Evolutionary conservation across 1,140 invertebrate species (phyloP), one percentile per base, ranked within the genome.

Genomic region (Drosophila repleta): DNA sequence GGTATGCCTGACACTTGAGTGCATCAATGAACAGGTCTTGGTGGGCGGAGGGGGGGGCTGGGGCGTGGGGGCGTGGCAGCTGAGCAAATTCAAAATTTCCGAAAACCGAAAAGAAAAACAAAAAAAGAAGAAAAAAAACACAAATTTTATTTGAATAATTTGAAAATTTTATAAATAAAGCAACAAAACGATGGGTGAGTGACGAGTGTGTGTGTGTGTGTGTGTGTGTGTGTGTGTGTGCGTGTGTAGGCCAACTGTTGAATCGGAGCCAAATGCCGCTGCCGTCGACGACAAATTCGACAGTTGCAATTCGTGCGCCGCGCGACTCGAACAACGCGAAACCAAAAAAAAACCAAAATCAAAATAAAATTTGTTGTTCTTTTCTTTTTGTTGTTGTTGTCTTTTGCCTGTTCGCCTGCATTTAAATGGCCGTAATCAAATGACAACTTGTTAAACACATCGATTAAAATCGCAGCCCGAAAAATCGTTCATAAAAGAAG

Each of bases 261-360:
- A 82, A 78, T 68, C 55, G 60, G 57, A 75, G 82, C 82, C 81
- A 87, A 87, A 60, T 77, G 65, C 21, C 56, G 63, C 51, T 45
- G 51, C 20, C 58, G 61, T 67, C 32, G 70, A 82, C 82, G 70
- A 87, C 82, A 85, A 69, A 15, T 67, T 68, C 74, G 70, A 81
- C 82, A 85, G 82, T 85, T 85, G 82, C 82, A 82, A 82, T 87
- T 76, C 69, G 82, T 78, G 74, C 67, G 63, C 68, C 64, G 82
- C 64, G 82, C 66, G 78, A 49, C 32, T 69, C 60, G 67, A 81
- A 75, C 77, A 78, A 66, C 82, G 74, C 82, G 74, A 71, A 71
- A 68, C 45, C 45, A 20, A 56, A 41, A 26, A 78, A 70, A 71
- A 71, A 68, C 45, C 45, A 20, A 56, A 41, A 26, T 10, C 32